These are phyloP conservation scores for Ormyrus pomaceus DNA, from an alignment of 2,888 invertebrate species.

Conservation along the genomic window DNA sequence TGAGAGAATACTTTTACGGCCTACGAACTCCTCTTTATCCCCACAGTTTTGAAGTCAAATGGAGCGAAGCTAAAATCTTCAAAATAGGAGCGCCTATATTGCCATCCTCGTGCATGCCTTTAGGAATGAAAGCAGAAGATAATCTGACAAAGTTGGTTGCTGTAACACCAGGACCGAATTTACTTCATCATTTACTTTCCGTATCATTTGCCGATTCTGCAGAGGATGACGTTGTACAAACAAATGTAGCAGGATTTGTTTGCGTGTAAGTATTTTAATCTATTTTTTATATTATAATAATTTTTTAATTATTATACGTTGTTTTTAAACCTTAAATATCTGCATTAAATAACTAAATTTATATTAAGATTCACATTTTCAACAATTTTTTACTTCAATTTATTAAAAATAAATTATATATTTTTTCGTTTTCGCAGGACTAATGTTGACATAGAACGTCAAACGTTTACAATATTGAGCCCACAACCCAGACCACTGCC, in stretches of 20 bases:
- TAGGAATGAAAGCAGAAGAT: conserved; percentile 96
- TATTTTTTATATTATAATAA: conserved; percentile 3
- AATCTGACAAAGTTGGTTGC: conserved; percentile 92
- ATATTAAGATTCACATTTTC: conserved; percentile 5
- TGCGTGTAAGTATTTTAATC: conserved; percentile 86
- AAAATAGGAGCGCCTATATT: conserved; percentile 96
- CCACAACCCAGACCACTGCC: conserved; percentile 96
- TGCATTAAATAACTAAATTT: conserved; percentile 8
- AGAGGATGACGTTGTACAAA: conserved; percentile 90
- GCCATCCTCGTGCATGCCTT: conserved; percentile 96
- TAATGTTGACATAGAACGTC: conserved; percentile 91
- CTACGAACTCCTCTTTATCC: conserved; percentile 88
- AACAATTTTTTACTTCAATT: conserved; percentile 22
- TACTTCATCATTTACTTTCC: conserved; percentile 92
- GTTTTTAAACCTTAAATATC: conserved; percentile 20
- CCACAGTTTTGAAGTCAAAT: conserved; percentile 95
- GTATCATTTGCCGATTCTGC: conserved; percentile 90
- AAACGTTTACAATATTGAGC: conserved; percentile 91
- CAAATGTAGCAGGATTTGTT: conserved; percentile 93
- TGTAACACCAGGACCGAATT: conserved; percentile 84
- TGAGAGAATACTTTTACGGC: conserved; percentile 98
- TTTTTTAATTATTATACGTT: conserved; percentile 2
- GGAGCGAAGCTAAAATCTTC: conserved; percentile 91
- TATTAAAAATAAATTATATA: background rate
- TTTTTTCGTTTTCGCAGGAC: conserved; percentile 79